Evolutionary conservation across 2,113 vertebrate genomes (phyloP).

Genomic region (Oncorhynchus masou): DNA sequence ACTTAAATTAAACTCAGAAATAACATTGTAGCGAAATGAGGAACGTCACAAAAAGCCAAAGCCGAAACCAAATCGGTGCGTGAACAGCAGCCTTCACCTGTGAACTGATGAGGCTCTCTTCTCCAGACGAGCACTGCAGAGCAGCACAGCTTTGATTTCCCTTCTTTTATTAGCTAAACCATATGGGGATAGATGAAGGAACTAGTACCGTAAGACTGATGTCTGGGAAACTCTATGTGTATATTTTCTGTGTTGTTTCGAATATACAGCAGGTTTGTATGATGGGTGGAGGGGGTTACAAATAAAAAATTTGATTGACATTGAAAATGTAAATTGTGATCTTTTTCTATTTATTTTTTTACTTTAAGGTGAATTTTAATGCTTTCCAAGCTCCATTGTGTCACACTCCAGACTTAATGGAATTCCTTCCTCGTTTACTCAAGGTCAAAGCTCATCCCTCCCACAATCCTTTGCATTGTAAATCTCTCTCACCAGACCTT

Average conservation of each 20-base stretch:
- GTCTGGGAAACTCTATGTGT: not conserved
- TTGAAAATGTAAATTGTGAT: no score
- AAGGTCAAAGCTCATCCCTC: conserved; percentile 69
- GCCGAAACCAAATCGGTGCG: not conserved
- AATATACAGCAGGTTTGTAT: not conserved
- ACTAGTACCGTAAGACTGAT: not conserved
- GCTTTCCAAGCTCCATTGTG: conserved; percentile 51
- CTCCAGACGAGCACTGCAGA: not conserved
- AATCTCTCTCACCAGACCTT: conserved; percentile 50
- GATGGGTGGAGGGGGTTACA: not conserved
- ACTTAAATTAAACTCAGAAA: not conserved
- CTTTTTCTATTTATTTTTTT: not conserved
- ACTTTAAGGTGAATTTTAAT: conserved; percentile 15
- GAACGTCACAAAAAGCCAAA: not conserved
- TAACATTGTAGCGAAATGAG: not conserved
- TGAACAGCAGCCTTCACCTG: not conserved
- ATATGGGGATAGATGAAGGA: not conserved
- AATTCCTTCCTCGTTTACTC: conserved; percentile 63
- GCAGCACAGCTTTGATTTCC: conserved; percentile 4
- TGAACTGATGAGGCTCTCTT: not conserved
- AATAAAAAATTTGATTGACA: not conserved
- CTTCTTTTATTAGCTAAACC: conserved; percentile 3
- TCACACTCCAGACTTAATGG: conserved; percentile 52
- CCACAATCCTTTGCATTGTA: conserved; percentile 65
- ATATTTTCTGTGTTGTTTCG: conserved; percentile 11